Evolutionary conservation across 2,888 invertebrate species (phyloP).

Genomic region (Cheilosia impressa): DNA sequence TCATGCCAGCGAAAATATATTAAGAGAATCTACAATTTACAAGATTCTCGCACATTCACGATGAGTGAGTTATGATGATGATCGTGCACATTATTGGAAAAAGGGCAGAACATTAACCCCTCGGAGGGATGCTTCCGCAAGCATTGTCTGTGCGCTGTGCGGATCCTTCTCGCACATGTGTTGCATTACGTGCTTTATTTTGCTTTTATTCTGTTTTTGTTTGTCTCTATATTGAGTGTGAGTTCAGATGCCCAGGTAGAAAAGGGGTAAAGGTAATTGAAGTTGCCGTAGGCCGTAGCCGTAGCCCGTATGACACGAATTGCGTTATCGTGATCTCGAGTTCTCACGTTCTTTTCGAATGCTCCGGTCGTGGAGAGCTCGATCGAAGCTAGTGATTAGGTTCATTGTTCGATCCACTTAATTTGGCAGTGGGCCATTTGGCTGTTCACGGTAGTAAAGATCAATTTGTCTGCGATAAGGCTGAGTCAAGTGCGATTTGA

Average conservation of each 20-base stretch:
- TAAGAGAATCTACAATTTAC: slow-evolving; percentile 65
- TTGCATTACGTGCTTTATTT: slow-evolving; percentile 70
- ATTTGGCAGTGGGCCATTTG: slow-evolving; percentile 62
- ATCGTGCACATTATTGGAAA: slow-evolving; percentile 72
- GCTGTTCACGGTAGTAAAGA: slow-evolving; percentile 38
- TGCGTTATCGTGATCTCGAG: slow-evolving; percentile 66
- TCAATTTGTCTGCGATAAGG: slow-evolving; percentile 51
- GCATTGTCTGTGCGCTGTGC: slow-evolving; percentile 52
- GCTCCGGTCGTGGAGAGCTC: slow-evolving; percentile 14
- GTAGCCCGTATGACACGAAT: slow-evolving; percentile 50
- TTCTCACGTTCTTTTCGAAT: slow-evolving; percentile 62
- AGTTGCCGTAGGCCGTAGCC: slow-evolving; percentile 28
- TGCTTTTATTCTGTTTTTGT: slow-evolving; percentile 55
- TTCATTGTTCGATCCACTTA: slow-evolving; percentile 66
- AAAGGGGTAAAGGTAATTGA: slow-evolving; percentile 32
- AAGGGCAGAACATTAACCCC: slow-evolving; percentile 72
- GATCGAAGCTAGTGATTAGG: slow-evolving; percentile 70
- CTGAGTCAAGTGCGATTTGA: slow-evolving; percentile 68
- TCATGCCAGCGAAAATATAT: slow-evolving; percentile 73
- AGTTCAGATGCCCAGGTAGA: slow-evolving; percentile 26
- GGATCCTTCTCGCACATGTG: slow-evolving; percentile 64
- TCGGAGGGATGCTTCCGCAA: slow-evolving; percentile 70
- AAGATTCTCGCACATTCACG: slow-evolving; percentile 71
- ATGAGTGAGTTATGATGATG: slow-evolving; percentile 75
- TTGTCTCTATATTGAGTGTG: slow-evolving; percentile 22